Base-by-base conservation (phyloP, 1,140 invertebrate genomes). In the Branchinecta lynchi region DNA sequence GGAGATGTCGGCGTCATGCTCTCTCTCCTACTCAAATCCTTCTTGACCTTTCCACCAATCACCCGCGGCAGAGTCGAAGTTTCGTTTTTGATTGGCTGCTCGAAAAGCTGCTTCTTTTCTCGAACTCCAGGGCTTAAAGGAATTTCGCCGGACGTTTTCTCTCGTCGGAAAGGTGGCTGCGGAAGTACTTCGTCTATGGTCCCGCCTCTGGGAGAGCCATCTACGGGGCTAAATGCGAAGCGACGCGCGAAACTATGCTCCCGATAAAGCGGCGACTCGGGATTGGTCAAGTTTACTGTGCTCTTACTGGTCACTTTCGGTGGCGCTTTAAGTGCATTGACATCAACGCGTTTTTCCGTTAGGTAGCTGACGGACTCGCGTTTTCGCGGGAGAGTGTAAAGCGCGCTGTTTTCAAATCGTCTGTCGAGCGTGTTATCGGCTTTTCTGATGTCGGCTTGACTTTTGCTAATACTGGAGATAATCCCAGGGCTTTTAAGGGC, bases 381-480 rank as follows among this genome's bases (percentile, higher is more conserved):
- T 17, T 69, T 71, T 20, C 71, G 65, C 7, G 71, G 71, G 45
- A 71, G 66, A 8, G 71, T 71, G 71, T 69, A 71, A 8, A 71
- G 68, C n/a, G 71, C 43, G 7, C 45, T 66, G 44, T 67, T 44
- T 45, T 44, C 15, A n/a, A 12, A 5, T 67, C 12, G 12, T 67
- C 71, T 20, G 21, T 43, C 44, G 17, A n/a, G 17, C 66, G 45
- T 20, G 51, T 6, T 60, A 69, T 66, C 68, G 70, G 45, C 43
- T 70, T 71, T 21, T 20, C 78, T 81, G 8, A 91, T 76, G 76
- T 90, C 88, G 69, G 85, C 83, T 72, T 89, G 88, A 75, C 88
- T 90, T 67, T 89, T 82, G 76, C 86, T 90, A 43, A 91, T 88
- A 72, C 88, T 88, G 65, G 87, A 88, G 7, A 92, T 85, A 69